Percentiles rank a stretch among this genome's conserved stretches.
Evolutionary conservation across 2,888 invertebrate genomes (phyloP).

Genomic region (Phyllotreta cruciferae): DNA sequence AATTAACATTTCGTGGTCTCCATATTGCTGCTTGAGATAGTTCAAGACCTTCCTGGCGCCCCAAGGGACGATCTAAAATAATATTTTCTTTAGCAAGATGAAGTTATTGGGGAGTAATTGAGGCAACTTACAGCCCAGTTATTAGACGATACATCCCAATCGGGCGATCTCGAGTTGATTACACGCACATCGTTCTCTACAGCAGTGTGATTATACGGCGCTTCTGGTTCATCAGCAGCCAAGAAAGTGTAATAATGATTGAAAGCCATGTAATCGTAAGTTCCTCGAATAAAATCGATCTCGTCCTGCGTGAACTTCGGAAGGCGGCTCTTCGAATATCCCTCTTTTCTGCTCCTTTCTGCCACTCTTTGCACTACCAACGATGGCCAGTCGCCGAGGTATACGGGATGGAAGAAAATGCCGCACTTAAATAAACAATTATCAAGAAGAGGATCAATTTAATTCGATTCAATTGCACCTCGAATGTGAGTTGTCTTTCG

Average conservation of each 20-base stretch:
- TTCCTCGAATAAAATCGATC: constrained; percentile 65
- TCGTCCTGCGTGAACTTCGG: constrained; percentile 69
- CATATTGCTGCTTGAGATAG: constrained; percentile 17
- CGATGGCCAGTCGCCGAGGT: constrained; percentile 69
- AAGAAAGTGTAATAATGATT: constrained; percentile 72
- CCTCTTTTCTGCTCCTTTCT: constrained; percentile 60
- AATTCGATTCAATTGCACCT: too few species aligned
- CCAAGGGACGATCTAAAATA: constrained; percentile 11
- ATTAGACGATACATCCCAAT: constrained; percentile 15
- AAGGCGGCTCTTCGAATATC: constrained; percentile 66
- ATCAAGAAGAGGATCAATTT: constrained; percentile 59
- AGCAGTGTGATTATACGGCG: not conserved
- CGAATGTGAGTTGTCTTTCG: constrained; percentile 64
- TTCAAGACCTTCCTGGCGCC: constrained; percentile 1
- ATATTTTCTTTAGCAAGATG: not conserved
- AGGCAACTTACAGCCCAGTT: constrained; percentile 21
- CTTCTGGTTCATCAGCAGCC: constrained; percentile 39
- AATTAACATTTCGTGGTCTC: constrained; percentile 12
- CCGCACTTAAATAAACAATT: constrained; percentile 40
- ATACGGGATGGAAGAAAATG: constrained; percentile 64
- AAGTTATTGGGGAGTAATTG: too few species aligned
- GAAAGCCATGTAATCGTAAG: constrained; percentile 76
- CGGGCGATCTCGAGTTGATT: constrained; percentile 5
- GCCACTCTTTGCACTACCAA: constrained; percentile 68
- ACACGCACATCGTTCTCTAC: constrained; percentile 19